phyloP scores from a whole-genome alignment of 2,888 invertebrate species.

The Beris morrisii region DNA sequence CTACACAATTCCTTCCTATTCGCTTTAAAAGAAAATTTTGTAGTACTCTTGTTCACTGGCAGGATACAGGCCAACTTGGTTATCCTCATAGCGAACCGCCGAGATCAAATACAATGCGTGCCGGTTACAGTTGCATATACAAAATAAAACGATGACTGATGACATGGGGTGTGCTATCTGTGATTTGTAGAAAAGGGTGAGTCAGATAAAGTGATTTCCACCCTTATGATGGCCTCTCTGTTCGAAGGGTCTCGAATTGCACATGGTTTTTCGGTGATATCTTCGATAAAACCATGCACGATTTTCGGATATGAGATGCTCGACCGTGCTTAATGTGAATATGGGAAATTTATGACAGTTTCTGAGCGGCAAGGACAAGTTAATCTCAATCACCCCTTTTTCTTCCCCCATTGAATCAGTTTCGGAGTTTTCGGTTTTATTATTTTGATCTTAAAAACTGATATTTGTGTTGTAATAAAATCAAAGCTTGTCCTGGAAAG shows the following conservation, averaged over 20 bases:
- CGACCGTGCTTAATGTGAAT: slow-evolving; percentile 38
- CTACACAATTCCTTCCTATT: slow-evolving; percentile 4
- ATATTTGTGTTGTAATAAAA: no score
- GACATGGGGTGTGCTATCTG: slow-evolving; percentile 36
- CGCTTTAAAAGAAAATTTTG: slow-evolving; percentile 19
- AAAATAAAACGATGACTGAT: slow-evolving; percentile 31
- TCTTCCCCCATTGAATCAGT: background rate
- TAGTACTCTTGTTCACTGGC: slow-evolving; percentile 11
- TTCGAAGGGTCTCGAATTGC: slow-evolving; percentile 20
- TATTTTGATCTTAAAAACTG: no score
- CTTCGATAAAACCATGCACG: slow-evolving; percentile 16
- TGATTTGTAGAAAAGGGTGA: slow-evolving; percentile 34
- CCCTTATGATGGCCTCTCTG: slow-evolving; percentile 33
- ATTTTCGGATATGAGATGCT: slow-evolving; percentile 5
- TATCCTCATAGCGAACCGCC: slow-evolving; percentile 31
- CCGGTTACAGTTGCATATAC: slow-evolving; percentile 30
- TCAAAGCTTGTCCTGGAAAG: no score
- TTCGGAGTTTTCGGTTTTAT: no score
- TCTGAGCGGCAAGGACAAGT: slow-evolving; percentile 29
- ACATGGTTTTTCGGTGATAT: slow-evolving; percentile 23
- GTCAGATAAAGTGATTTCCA: slow-evolving; percentile 38
- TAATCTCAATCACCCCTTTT: slow-evolving; percentile 28
- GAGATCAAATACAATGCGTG: slow-evolving; percentile 20
- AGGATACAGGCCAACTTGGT: slow-evolving; percentile 34
- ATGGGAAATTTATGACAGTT: slow-evolving; percentile 39